Evolutionary conservation across 2,888 invertebrate species (phyloP).

Genomic region (Ormyrus nitidulus): DNA sequence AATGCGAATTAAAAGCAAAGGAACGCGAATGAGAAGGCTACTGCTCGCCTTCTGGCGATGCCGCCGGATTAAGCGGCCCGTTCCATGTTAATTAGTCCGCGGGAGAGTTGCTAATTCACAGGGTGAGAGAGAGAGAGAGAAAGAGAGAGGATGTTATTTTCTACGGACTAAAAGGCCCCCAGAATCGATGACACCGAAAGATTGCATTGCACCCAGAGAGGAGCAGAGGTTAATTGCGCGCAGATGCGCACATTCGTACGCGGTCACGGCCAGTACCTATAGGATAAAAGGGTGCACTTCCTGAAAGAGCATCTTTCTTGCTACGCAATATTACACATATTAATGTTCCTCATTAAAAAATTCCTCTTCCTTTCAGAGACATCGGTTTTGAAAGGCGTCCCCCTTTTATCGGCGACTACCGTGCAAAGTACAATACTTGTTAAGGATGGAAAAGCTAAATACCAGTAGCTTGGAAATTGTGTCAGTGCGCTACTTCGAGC

Average conservation of each 20-base stretch:
- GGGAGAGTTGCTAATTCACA: slow-evolving; percentile 44
- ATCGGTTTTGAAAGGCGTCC: too few relatives aligned
- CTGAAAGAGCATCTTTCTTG: too few relatives aligned
- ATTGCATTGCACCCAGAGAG: slow-evolving; percentile 29
- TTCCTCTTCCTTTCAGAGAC: too few relatives aligned
- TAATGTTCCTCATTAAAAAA: too few relatives aligned
- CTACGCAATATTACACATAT: too few relatives aligned
- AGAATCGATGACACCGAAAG: slow-evolving; percentile 54
- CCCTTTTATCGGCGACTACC: background rate
- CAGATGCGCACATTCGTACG: background rate
- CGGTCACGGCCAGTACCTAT: too few relatives aligned
- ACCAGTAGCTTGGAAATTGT: too few relatives aligned
- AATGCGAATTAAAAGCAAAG: background rate
- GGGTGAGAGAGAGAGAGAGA: background rate
- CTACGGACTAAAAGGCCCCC: slow-evolving; percentile 20
- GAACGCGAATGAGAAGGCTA: background rate
- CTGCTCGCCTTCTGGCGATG: background rate
- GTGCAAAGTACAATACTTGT: background rate
- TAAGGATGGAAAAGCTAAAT: too few relatives aligned
- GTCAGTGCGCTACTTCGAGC: too few relatives aligned
- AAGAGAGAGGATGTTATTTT: slow-evolving; percentile 28
- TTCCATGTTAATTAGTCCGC: slow-evolving; percentile 53
- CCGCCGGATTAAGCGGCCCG: slow-evolving; percentile 33
- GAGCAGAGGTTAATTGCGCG: slow-evolving; percentile 52
- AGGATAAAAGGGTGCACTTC: too few relatives aligned